Evolutionary conservation across 2,113 vertebrate species (phyloP).

Genomic region (Agelaius tricolor): DNA sequence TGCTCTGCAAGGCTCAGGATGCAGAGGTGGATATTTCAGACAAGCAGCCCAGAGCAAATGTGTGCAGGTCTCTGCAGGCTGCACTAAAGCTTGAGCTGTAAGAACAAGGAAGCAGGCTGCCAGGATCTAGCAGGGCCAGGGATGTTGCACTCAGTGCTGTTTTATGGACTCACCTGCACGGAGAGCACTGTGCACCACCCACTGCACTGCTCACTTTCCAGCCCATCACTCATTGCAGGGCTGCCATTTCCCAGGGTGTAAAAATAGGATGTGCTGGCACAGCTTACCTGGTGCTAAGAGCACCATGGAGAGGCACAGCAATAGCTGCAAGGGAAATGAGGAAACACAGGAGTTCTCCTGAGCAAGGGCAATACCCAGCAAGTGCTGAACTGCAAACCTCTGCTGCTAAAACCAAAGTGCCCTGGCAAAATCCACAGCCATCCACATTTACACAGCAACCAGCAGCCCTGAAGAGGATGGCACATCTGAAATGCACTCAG

Average conservation of each 20-base stretch:
- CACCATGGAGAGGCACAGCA: not conserved
- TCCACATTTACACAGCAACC: not conserved
- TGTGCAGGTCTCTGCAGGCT: not conserved
- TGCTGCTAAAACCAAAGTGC: constrained; percentile 5
- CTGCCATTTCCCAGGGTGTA: not conserved
- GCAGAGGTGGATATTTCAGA: not conserved
- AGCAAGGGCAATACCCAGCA: constrained; percentile 9
- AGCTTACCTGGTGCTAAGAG: constrained; percentile 9
- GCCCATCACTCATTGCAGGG: not conserved
- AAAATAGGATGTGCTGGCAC: constrained; percentile 29
- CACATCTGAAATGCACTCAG: not conserved
- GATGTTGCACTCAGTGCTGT: not conserved
- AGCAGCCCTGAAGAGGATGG: not conserved
- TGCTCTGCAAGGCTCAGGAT: not conserved
- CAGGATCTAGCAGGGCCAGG: not conserved
- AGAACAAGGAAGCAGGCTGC: not conserved
- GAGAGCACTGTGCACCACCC: not conserved
- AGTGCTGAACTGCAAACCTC: not conserved
- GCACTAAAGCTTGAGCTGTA: not conserved
- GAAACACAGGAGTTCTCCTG: not conserved
- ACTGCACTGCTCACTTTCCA: not conserved
- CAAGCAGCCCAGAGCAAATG: not conserved
- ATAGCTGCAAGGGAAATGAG: not conserved
- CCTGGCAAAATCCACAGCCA: not conserved
- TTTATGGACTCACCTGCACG: not conserved